Percentiles rank a stretch among this genome's conserved stretches.
Evolutionary conservation across 2,888 invertebrate species (phyloP).

Genomic region (Eristalinus aeneus): DNA sequence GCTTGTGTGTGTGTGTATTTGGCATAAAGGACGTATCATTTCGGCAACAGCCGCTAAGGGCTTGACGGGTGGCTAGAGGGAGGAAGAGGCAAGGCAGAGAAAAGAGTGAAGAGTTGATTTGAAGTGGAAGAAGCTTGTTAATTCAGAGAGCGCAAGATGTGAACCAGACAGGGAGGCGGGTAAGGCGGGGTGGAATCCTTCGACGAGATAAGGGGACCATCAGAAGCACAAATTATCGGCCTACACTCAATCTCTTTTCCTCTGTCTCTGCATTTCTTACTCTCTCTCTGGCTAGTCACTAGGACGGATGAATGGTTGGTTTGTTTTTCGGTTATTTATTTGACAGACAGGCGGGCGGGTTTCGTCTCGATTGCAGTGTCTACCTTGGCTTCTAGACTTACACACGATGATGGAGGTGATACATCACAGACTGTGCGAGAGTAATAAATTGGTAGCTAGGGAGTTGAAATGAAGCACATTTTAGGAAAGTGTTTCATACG

Average conservation of each 20-base stretch:
- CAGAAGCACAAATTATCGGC: slow-evolving; percentile 38
- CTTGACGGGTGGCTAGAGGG: background rate
- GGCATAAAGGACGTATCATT: background rate
- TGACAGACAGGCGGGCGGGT: slow-evolving; percentile 32
- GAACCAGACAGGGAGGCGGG: background rate
- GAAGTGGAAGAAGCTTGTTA: slow-evolving; percentile 32
- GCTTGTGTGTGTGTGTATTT: background rate
- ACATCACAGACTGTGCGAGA: slow-evolving; percentile 5
- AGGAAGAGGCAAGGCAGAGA: background rate
- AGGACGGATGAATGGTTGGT: slow-evolving; percentile 44
- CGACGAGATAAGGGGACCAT: slow-evolving; percentile 24
- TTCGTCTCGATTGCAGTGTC: slow-evolving; percentile 34
- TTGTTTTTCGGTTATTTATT: slow-evolving; percentile 45
- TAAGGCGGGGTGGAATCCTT: background rate
- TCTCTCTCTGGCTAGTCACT: background rate
- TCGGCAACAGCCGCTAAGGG: background rate
- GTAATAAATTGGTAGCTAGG: background rate
- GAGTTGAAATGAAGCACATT: background rate
- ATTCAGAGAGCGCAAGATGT: background rate
- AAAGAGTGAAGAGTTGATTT: slow-evolving; percentile 33
- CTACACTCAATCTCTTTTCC: background rate
- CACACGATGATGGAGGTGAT: slow-evolving; percentile 41
- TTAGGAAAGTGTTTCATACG: background rate
- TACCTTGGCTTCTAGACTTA: slow-evolving; percentile 56
- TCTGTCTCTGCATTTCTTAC: no score